Base-by-base conservation (phyloP, 2,888 invertebrate genomes). In the Phyto melanocephala region DNA sequence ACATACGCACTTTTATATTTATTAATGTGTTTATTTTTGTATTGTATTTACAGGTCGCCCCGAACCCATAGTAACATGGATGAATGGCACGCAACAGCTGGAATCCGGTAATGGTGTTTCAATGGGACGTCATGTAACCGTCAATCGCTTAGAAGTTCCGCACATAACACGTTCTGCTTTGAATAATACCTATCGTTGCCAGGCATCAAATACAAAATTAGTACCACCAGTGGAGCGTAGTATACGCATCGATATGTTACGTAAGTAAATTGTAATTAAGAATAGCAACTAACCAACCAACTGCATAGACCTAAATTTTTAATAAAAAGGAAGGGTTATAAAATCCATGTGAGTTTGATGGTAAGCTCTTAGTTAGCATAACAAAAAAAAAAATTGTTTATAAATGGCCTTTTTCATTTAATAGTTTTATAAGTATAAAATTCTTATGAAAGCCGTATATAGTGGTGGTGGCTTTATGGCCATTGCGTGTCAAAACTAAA, bases 151-250 rank as follows among this genome's bases (percentile, higher is more conserved):
- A 86, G 95, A 95, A 89, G 93, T 97, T 85, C 93, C 94, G 17
- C 93, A 94, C 85, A 93, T 97, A 72, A 94, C 93, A 85, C 93
- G 97, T 85, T 94, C 94, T 81, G 95, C 96, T 86, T 93, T 96
- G 77, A 96, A 97, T 91, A 95, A 96, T 47, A 96, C 96, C 37
- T 97, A 95, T 92, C 96, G 95, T 90, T 97, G 97, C 90, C 95
- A 96, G 90, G 97, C 97, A 11, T 94, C 95, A 77, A 97, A 97
- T 90, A 97, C 97, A 54, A 95, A 96, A 90, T 93, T 97, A 81
- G 96, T 95, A 90, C 94, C 95, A 89, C 96, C 97, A 1, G 93
- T 95, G 75, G 96, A 97, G 91, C 95, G 95, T 90, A 95, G 94
- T 85, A 95, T 97, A 86, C 93, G 95, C 86, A 93, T 97, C 87